Evolutionary conservation across 1,140 invertebrate genomes (phyloP).

Genomic region (Bradysia coprophila): DNA sequence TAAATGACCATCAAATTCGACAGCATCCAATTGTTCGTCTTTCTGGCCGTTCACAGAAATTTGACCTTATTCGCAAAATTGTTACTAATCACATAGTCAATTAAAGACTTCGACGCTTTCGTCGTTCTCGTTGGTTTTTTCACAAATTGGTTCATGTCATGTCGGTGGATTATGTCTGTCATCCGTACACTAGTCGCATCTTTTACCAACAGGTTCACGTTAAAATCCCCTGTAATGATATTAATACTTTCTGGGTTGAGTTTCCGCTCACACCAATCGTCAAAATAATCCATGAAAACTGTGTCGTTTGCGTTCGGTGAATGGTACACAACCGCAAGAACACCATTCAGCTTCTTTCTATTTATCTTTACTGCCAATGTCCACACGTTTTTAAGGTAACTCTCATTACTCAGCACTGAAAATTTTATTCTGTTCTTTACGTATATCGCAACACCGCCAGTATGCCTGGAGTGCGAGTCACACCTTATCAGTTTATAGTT

Average conservation of each 20-base stretch:
- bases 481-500: constrained; percentile 3
- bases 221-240: neutral
- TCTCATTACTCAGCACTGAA: neutral
- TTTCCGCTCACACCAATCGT: neutral
- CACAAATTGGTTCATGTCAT: neutral
- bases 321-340: neutral
- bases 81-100: too few species aligned
- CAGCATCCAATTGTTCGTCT: too few species aligned
- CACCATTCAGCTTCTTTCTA: neutral
- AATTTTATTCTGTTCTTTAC: constrained; percentile 1
- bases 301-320: neutral
- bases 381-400: neutral
- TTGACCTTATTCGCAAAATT: too few species aligned
- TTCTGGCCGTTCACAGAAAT: too few species aligned
- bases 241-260: neutral
- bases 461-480: constrained; percentile 1
- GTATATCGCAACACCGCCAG: constrained; percentile 6
- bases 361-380: neutral
- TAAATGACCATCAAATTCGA: too few species aligned
- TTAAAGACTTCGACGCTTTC: too few species aligned
- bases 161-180: neutral
- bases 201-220: neutral
- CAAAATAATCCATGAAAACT: neutral
- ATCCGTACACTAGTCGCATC: neutral
- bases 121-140: neutral